Conservation (phyloP, 2,888 invertebrate species). For the Scaptomyza caliginosa region DNA sequence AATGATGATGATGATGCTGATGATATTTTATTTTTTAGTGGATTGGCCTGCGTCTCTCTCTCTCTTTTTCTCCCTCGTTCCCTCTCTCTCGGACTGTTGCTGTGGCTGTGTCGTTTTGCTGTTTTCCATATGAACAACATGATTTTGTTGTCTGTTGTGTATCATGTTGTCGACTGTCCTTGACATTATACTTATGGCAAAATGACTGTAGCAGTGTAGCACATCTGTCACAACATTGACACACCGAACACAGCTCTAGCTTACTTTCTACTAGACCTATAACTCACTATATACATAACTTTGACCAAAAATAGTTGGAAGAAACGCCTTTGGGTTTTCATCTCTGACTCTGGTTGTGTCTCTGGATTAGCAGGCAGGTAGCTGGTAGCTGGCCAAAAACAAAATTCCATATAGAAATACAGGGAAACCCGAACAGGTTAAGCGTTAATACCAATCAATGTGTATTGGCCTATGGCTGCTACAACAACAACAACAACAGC, state of each 20-base stretch:
- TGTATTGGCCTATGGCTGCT: conserved; percentile 39
- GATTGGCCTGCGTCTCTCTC: conserved; percentile 7
- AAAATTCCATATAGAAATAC: not conserved
- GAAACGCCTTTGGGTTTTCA: conserved; percentile 29
- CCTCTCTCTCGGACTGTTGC: not conserved
- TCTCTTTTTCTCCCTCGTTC: not conserved
- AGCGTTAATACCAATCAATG: conserved; percentile 80
- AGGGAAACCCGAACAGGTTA: conserved; percentile 62
- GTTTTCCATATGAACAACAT: conserved; percentile 52
- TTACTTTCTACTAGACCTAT: conserved; percentile 49
- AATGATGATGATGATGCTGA: conserved; percentile 44
- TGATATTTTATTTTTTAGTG: conserved; percentile 22
- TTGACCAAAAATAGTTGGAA: conserved; percentile 11
- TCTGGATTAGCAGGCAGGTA: conserved; percentile 45
- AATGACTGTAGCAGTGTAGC: conserved; percentile 8
- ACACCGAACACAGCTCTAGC: conserved; percentile 9
- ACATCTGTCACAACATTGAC: conserved; percentile 52
- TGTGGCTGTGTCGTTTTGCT: conserved; percentile 8
- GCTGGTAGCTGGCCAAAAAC: conserved; percentile 12
- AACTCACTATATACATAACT: conserved; percentile 16
- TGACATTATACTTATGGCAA: conserved; percentile 39
- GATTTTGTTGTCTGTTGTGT: conserved; percentile 31
- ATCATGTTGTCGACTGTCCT: conserved; percentile 43
- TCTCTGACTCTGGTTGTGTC: conserved; percentile 16
- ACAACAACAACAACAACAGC: conserved; percentile 2